Conservation (phyloP, 1,140 invertebrate genomes). For the Melitaea cinxia region DNA sequence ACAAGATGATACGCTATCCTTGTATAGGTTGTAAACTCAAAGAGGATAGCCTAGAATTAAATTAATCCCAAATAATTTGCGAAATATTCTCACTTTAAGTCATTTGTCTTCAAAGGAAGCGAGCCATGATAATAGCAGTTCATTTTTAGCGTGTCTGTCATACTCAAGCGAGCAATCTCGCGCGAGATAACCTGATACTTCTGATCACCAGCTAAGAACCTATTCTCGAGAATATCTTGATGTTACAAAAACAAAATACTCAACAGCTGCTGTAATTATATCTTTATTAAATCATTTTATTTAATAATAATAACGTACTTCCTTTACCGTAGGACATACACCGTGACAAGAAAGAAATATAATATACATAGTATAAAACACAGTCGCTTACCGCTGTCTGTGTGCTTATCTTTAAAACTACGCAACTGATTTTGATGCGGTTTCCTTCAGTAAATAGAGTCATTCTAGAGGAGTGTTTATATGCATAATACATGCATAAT, state of each 20-base stretch:
- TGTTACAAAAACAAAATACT: constrained; percentile 19
- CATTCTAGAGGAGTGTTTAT: no score
- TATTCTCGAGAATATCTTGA: constrained; percentile 21
- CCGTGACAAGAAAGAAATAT: no score
- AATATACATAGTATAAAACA: no score
- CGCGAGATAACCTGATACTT: constrained; percentile 30
- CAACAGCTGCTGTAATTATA: no score
- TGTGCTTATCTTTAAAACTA: no score
- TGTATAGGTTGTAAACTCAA: constrained; percentile 6
- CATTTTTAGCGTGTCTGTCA: constrained; percentile 35
- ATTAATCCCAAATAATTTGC: constrained; percentile 31
- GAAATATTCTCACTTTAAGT: constrained; percentile 31
- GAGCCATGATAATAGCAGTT: constrained; percentile 35
- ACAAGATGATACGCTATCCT: constrained; percentile 10
- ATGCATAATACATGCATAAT: no score
- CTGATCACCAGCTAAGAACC: constrained; percentile 3
- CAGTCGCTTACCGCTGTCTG: no score
- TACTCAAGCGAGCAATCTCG: constrained; percentile 33
- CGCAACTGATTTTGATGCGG: no score
- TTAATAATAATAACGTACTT: no score
- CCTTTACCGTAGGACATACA: no score
- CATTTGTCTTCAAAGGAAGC: constrained; percentile 37
- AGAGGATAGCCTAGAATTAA: constrained; percentile 27
- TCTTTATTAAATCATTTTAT: no score
- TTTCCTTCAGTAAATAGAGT: no score